A percentile compares a stretch with the other conserved stretches of the same genome.
phyloP scores from a whole-genome alignment of 2,888 invertebrate genomes.

The Dorcus parallelipipedus region DNA sequence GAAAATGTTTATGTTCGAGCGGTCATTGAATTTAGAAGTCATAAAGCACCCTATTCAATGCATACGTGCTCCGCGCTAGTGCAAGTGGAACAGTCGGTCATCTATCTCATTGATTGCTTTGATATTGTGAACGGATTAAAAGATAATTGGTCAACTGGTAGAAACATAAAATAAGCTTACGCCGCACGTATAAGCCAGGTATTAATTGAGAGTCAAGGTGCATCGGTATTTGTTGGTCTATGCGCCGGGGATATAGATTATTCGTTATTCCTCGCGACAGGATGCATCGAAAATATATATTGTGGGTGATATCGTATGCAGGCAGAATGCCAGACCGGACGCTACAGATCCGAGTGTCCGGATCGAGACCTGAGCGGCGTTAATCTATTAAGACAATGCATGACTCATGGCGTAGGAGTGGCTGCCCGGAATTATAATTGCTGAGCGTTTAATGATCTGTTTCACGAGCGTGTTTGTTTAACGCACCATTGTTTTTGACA shows the following conservation, averaged over 20 bases:
- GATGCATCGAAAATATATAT: conserved; percentile 34
- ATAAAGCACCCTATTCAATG: conserved; percentile 43
- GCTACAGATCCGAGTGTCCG: conserved; percentile 29
- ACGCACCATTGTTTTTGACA: conserved; percentile 3
- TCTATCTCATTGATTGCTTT: conserved; percentile 15
- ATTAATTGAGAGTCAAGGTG: conserved; percentile 41
- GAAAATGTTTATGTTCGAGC: conserved; percentile 25
- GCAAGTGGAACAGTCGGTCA: conserved; percentile 33
- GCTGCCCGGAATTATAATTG: conserved; percentile 27
- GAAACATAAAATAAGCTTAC: conserved; percentile 43
- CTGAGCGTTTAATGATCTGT: conserved; percentile 24
- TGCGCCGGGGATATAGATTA: conserved; percentile 44
- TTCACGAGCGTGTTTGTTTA: conserved; percentile 14
- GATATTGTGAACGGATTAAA: conserved; percentile 20
- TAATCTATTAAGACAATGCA: conserved; percentile 21
- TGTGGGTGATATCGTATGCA: conserved; percentile 38
- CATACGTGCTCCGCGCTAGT: conserved; percentile 38
- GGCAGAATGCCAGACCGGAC: conserved; percentile 37
- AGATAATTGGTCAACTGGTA: conserved; percentile 34
- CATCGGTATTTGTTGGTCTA: conserved; percentile 43
- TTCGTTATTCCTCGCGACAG: conserved; percentile 38
- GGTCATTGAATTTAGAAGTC: conserved; percentile 43
- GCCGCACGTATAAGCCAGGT: conserved; percentile 36
- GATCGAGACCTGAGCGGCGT: conserved; percentile 24
- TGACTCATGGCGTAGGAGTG: conserved; percentile 23